A percentile compares a stretch with the other conserved stretches of the same genome.
phyloP scores from a whole-genome alignment of 2,888 invertebrate genomes.

The Chymomyza amoena region DNA sequence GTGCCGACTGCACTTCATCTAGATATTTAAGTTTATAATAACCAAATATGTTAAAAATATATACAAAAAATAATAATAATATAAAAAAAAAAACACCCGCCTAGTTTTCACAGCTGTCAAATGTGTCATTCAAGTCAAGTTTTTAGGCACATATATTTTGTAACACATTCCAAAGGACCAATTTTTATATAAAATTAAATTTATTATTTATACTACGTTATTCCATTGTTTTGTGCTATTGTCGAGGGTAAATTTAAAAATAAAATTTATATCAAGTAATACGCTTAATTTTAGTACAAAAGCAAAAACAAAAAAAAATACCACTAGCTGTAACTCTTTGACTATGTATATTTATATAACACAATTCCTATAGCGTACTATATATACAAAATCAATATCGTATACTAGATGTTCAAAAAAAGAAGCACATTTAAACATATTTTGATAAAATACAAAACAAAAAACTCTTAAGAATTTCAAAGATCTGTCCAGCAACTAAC shows the following conservation, averaged over 20 bases:
- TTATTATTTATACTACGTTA: constrained; percentile 35
- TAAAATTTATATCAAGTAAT: constrained; percentile 41
- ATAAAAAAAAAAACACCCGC: constrained; percentile 6
- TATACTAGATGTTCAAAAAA: not conserved
- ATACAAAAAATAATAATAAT: not conserved
- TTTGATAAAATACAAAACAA: constrained; percentile 10
- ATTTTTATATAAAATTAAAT: constrained; percentile 24
- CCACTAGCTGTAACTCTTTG: constrained; percentile 32
- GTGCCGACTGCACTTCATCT: not conserved
- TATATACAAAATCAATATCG: not conserved
- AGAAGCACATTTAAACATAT: constrained; percentile 5
- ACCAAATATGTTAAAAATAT: not conserved
- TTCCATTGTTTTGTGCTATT: constrained; percentile 42
- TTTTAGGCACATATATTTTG: constrained; percentile 28
- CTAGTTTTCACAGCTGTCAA: not conserved
- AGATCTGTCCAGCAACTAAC: constrained; percentile 41
- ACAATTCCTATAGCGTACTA: constrained; percentile 22
- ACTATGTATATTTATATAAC: constrained; percentile 38
- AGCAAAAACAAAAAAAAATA: constrained; percentile 33
- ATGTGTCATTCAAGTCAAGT: constrained; percentile 16
- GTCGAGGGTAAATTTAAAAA: constrained; percentile 26
- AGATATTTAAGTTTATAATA: not conserved
- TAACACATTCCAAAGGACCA: constrained; percentile 76
- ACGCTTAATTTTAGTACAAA: constrained; percentile 75
- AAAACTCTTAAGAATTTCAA: constrained; percentile 7